Conservation (phyloP, 2,113 vertebrate species). For the Nerophis lumbriciformis region DNA sequence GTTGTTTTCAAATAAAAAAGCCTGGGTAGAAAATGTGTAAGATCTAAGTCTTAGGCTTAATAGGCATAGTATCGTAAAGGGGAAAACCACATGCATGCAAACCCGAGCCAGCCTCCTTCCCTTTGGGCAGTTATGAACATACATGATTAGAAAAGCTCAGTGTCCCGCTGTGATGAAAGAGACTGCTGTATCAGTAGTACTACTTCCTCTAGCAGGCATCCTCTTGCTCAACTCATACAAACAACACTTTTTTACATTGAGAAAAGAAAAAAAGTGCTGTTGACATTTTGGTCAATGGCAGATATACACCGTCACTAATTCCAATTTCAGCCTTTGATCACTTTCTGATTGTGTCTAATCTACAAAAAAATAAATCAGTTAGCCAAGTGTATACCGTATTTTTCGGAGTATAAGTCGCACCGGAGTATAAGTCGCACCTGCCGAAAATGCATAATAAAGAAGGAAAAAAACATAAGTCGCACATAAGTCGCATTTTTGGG, state of each 20-base stretch:
- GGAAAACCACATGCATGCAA: slow-evolving; percentile 31
- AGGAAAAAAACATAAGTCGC: too few relatives aligned
- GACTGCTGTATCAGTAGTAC: slow-evolving; percentile 42
- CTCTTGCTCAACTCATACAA: slow-evolving; percentile 66
- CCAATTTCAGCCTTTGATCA: slow-evolving; percentile 8
- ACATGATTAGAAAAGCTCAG: slow-evolving; percentile 57
- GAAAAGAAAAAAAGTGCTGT: slow-evolving; percentile 24
- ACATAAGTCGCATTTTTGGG: too few relatives aligned
- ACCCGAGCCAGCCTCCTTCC: slow-evolving; percentile 25
- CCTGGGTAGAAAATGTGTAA: too few relatives aligned
- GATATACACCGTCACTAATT: slow-evolving; percentile 34
- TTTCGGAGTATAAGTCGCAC: too few relatives aligned
- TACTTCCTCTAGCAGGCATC: slow-evolving; percentile 55
- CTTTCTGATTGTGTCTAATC: slow-evolving; percentile 27
- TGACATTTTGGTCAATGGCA: slow-evolving; percentile 22
- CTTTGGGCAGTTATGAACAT: slow-evolving; percentile 60
- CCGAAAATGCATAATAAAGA: too few relatives aligned
- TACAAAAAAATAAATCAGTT: slow-evolving; percentile 34
- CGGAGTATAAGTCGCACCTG: too few relatives aligned
- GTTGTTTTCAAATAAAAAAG: too few relatives aligned
- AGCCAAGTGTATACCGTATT: slow-evolving; percentile 29
- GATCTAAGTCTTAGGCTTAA: slow-evolving; percentile 4
- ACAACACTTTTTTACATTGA: slow-evolving; percentile 15
- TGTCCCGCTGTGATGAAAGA: slow-evolving; percentile 66
- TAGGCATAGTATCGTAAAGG: slow-evolving; percentile 3